Evolutionary conservation across 2,113 vertebrate species (phyloP).

Genomic region (Aspiorhynchus laticeps): DNA sequence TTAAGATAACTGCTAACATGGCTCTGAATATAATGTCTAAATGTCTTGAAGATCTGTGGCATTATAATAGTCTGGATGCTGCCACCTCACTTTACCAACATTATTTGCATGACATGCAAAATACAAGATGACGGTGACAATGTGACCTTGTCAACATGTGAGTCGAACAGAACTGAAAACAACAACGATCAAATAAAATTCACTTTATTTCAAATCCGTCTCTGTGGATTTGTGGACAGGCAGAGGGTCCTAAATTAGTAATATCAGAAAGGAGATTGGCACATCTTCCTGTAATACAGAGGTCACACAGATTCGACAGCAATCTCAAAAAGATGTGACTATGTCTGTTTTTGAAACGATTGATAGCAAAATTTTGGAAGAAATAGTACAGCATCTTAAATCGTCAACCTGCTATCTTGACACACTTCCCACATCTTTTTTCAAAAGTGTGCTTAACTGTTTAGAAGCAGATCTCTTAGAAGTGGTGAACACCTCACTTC

Average conservation of each 20-base stretch:
- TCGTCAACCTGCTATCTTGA: too few species aligned
- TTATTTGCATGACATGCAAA: conserved; percentile 39
- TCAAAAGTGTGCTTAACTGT: too few species aligned
- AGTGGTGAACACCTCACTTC: too few species aligned
- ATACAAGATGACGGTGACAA: background rate
- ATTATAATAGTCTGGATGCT: background rate
- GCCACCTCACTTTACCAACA: background rate
- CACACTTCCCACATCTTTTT: too few species aligned
- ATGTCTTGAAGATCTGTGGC: background rate
- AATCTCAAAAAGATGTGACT: too few species aligned
- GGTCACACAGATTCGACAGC: too few species aligned
- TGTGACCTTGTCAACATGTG: background rate
- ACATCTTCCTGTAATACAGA: too few species aligned
- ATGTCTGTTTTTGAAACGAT: too few species aligned
- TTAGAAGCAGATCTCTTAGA: too few species aligned
- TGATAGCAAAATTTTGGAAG: too few species aligned
- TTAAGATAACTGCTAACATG: background rate
- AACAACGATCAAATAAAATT: background rate
- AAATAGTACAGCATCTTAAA: too few species aligned
- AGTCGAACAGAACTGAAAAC: background rate
- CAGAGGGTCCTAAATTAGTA: background rate
- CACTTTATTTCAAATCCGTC: background rate
- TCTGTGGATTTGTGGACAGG: background rate
- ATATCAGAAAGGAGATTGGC: too few species aligned
- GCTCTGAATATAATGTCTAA: background rate